Evolutionary conservation across 2,113 vertebrate genomes (phyloP).

Genomic region (Poecile atricapillus): DNA sequence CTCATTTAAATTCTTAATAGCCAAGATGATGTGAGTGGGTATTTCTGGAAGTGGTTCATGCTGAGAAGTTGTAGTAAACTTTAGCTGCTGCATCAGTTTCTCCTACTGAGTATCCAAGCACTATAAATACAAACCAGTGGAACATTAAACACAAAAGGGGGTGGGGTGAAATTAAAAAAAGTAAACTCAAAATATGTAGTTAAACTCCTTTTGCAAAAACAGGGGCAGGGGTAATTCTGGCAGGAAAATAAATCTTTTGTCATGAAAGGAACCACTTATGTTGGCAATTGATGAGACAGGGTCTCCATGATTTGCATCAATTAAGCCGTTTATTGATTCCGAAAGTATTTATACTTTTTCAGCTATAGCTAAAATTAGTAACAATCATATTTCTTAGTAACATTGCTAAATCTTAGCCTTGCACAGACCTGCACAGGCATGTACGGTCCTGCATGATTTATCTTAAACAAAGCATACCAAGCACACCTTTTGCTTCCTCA

Average conservation of each 20-base stretch:
- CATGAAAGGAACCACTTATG: neutral
- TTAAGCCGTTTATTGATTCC: no score
- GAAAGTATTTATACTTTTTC: no score
- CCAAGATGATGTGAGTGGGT: neutral
- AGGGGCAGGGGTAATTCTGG: accelerated
- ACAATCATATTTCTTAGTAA: no score
- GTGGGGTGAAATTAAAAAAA: neutral
- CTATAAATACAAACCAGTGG: slow-evolving; percentile 27
- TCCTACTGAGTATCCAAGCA: slow-evolving; percentile 23
- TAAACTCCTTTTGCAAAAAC: neutral
- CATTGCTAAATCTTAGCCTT: no score
- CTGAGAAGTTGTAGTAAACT: neutral
- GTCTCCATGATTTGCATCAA: no score
- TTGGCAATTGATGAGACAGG: no score
- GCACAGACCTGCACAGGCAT: no score
- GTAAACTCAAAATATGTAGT: neutral
- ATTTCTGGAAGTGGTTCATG: slow-evolving; percentile 31
- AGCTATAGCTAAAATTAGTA: no score
- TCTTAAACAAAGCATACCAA: no score
- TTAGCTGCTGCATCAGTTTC: slow-evolving; percentile 32
- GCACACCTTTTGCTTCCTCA: no score
- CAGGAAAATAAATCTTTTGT: neutral
- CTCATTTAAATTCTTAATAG: slow-evolving; percentile 37
- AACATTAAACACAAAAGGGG: neutral
- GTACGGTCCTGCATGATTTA: no score